phyloP scores from a whole-genome alignment of 1,140 invertebrate species.

The Drosophila paulistorum region DNA sequence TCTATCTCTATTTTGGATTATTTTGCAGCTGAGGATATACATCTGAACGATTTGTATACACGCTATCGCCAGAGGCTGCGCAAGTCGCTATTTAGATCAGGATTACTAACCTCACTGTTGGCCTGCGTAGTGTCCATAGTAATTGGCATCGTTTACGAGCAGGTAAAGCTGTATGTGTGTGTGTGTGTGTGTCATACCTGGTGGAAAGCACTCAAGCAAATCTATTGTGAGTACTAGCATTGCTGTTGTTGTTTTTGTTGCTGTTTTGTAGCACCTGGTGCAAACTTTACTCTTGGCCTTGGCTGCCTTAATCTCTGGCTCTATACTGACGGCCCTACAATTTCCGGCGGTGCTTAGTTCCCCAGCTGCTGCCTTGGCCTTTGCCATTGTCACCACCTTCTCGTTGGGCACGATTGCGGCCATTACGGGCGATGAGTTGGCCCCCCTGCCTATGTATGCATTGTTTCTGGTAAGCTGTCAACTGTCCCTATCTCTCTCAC shows the following conservation, averaged over 20 bases:
- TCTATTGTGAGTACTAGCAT: slow-evolving; percentile 2
- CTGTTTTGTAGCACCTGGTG: slow-evolving; percentile 51
- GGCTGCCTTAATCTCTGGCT: slow-evolving; percentile 73
- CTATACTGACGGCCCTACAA: slow-evolving; percentile 79
- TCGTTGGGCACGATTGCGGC: slow-evolving; percentile 78
- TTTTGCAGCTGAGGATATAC: slow-evolving; percentile 78
- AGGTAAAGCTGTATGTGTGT: slow-evolving; percentile 50
- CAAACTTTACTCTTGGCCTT: slow-evolving; percentile 62
- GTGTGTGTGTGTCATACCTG: background rate
- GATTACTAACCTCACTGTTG: slow-evolving; percentile 74
- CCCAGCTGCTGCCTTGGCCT: slow-evolving; percentile 76
- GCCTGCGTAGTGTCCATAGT: slow-evolving; percentile 81
- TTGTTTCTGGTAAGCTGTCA: slow-evolving; percentile 85
- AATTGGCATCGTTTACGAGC: slow-evolving; percentile 70
- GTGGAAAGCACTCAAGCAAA: slow-evolving; percentile 14
- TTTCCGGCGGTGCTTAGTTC: slow-evolving; percentile 81
- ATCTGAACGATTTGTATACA: slow-evolving; percentile 82
- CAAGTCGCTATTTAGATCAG: slow-evolving; percentile 81
- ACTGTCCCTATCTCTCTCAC: background rate
- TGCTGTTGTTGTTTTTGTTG: slow-evolving; percentile 12
- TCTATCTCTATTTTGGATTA: slow-evolving; percentile 10
- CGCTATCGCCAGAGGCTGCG: slow-evolving; percentile 81
- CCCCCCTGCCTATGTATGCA: slow-evolving; percentile 87
- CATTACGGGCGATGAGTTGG: slow-evolving; percentile 80
- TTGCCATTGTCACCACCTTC: slow-evolving; percentile 81